Conservation (phyloP, 2,888 invertebrate genomes). For the Smittia aterrima region DNA sequence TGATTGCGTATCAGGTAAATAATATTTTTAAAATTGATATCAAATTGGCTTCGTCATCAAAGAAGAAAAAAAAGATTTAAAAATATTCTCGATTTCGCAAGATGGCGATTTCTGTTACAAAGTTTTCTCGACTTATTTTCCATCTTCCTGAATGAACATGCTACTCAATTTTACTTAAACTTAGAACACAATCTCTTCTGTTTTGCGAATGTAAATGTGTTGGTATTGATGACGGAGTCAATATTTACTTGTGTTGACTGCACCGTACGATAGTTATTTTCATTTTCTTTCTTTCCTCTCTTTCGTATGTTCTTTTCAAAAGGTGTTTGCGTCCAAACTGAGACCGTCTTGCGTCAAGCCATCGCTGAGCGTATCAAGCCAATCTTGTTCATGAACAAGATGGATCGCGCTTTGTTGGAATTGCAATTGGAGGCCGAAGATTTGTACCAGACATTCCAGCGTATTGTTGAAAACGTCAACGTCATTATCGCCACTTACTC, state of each 20-base stretch:
- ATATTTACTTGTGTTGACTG: no score
- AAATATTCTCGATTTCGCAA: not conserved
- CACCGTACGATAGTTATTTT: not conserved
- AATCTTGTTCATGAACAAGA: conserved; percentile 99
- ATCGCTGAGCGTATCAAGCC: conserved; percentile 99
- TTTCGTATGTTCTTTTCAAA: conserved; percentile 44
- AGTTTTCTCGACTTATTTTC: not conserved
- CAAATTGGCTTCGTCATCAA: conserved; percentile 1
- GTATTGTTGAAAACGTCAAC: conserved; percentile 99
- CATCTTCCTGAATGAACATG: not conserved
- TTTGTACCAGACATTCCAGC: conserved; percentile 98
- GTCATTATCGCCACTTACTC: conserved; percentile 99
- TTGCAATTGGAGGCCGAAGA: conserved; percentile 95
- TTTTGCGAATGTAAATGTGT: not conserved
- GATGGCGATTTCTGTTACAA: not conserved
- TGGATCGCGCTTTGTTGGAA: conserved; percentile 98
- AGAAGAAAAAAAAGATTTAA: not conserved
- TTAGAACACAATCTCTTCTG: no score
- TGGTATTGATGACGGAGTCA: not conserved
- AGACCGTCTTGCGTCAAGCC: conserved; percentile 98
- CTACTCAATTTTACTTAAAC: no score
- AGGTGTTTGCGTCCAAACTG: conserved; percentile 99
- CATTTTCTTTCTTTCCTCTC: not conserved
- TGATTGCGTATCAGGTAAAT: conserved; percentile 95
- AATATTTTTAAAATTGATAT: not conserved